Evolutionary conservation across 2,888 invertebrate species (phyloP).

Genomic region (Polietes domitor): DNA sequence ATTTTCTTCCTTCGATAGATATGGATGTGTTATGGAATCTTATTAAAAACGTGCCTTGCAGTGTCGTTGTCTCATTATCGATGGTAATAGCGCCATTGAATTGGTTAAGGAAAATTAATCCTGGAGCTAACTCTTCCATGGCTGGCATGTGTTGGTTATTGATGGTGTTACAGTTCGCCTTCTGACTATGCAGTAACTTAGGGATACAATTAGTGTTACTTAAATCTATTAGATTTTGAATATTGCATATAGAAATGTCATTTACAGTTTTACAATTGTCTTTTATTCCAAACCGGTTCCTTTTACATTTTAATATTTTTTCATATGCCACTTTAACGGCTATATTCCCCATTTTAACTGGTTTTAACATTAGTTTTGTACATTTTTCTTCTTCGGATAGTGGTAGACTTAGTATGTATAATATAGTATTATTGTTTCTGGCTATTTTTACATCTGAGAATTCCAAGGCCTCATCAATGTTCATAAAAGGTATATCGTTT

Average conservation of each 20-base stretch:
- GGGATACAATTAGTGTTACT: conserved; percentile 29
- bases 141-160: conserved; percentile 34
- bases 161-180: conserved; percentile 6
- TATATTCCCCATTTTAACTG: conserved; percentile 55
- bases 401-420: conserved; percentile 60
- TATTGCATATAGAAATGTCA: conserved; percentile 47
- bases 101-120: conserved; percentile 29
- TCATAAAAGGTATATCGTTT: conserved; percentile 58
- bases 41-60: conserved; percentile 39
- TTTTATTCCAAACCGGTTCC: conserved; percentile 52
- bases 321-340: conserved; percentile 51
- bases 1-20: conserved; percentile 48
- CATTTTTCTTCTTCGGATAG: conserved; percentile 44
- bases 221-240: conserved; percentile 39
- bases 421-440: conserved; percentile 44
- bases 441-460: conserved; percentile 60
- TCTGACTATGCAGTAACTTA: conserved; percentile 29
- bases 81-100: background rate
- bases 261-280: conserved; percentile 54
- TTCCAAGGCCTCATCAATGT: conserved; percentile 65
- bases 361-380: conserved; percentile 50
- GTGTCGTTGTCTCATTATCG: conserved; percentile 1
- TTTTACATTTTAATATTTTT: conserved; percentile 53
- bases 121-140: conserved; percentile 22
- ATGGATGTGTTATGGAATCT: conserved; percentile 47